Conservation (phyloP, 1,140 invertebrate genomes). For the Pemphigus obesinymphae region DNA sequence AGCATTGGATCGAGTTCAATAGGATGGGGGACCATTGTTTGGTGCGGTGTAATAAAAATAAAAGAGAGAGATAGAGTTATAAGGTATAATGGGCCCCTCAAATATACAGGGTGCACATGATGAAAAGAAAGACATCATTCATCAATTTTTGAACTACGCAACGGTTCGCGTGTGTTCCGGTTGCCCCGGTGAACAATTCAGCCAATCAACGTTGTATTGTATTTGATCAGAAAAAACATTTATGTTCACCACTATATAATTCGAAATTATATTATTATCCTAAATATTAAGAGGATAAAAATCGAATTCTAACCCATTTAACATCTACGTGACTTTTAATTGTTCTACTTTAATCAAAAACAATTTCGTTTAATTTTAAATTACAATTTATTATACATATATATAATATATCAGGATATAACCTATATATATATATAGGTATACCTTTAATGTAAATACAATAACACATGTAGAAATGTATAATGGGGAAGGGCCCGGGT, state of each 20-base stretch:
- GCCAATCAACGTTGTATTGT: conserved; percentile 28
- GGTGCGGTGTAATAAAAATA: conserved; percentile 6
- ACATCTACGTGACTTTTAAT: neutral
- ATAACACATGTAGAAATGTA: too few relatives aligned
- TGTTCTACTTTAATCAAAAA: neutral
- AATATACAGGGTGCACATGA: neutral
- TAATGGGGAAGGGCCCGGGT: too few relatives aligned
- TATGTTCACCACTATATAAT: neutral
- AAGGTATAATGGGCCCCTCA: neutral
- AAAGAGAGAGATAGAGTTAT: neutral
- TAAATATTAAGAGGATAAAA: neutral
- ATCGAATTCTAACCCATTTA: conserved; percentile 14
- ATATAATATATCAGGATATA: too few relatives aligned
- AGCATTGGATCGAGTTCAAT: neutral
- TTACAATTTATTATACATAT: neutral
- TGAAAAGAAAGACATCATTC: conserved; percentile 12
- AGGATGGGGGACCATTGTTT: conserved; percentile 11
- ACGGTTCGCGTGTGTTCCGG: neutral
- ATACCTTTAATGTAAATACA: too few relatives aligned
- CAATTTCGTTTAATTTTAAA: neutral
- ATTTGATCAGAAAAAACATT: neutral
- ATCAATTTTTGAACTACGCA: neutral
- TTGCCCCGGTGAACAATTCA: conserved; percentile 17
- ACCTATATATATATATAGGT: neutral
- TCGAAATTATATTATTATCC: neutral